Percentiles rank a stretch among this genome's conserved stretches.
phyloP scores from a whole-genome alignment of 2,888 invertebrate genomes.

The Apotomis capreana region DNA sequence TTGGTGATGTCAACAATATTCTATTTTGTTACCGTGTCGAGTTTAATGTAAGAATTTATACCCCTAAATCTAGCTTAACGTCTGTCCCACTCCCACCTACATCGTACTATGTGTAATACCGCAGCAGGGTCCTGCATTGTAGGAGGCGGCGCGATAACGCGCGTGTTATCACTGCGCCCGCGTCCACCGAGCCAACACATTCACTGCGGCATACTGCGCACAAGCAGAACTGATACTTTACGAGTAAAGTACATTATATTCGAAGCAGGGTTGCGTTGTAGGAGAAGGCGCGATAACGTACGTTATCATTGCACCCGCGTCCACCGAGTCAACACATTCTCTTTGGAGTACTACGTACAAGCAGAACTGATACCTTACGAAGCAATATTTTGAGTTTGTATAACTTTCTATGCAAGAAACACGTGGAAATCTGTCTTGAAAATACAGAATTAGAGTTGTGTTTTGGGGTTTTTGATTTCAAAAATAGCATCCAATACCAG shows the following conservation, averaged over 20 bases:
- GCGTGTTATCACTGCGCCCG: slow-evolving; percentile 77
- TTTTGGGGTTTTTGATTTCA: no score
- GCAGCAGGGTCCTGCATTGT: slow-evolving; percentile 44
- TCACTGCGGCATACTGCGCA: slow-evolving; percentile 62
- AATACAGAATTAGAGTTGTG: no score
- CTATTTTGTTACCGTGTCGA: not conserved
- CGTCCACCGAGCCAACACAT: slow-evolving; percentile 76
- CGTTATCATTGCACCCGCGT: slow-evolving; percentile 77
- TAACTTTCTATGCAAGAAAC: no score
- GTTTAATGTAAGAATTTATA: not conserved
- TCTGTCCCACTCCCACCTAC: slow-evolving; percentile 14
- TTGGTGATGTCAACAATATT: no score
- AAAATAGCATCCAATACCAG: no score
- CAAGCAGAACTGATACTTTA: slow-evolving; percentile 51
- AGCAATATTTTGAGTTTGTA: no score
- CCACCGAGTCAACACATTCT: slow-evolving; percentile 78
- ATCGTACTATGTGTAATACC: slow-evolving; percentile 14
- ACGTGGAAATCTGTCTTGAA: no score
- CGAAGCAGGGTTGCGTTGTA: no score
- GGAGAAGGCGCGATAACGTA: slow-evolving; percentile 65
- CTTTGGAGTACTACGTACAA: slow-evolving; percentile 54
- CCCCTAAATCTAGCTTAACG: slow-evolving; percentile 17
- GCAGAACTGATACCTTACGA: slow-evolving; percentile 41
- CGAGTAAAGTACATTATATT: not conserved
- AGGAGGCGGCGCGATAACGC: slow-evolving; percentile 66